Evolutionary conservation across 2,888 invertebrate species (phyloP).

Genomic region (Catocala nupta): DNA sequence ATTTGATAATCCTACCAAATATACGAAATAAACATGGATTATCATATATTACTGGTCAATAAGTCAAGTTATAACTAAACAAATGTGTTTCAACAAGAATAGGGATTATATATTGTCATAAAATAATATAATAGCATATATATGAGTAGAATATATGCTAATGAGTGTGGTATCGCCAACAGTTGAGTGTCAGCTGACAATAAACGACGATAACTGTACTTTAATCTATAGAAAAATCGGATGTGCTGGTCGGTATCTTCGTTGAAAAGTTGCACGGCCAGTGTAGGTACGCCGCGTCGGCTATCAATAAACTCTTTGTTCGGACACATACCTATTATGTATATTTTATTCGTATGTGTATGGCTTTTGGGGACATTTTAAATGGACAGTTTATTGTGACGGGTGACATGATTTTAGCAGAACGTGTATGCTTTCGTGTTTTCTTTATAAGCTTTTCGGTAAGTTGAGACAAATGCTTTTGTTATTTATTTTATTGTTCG

Average conservation of each 20-base stretch:
- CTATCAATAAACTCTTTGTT: conserved; percentile 46
- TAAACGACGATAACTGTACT: conserved; percentile 66
- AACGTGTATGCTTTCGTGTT: conserved; percentile 2
- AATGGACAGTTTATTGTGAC: conserved; percentile 30
- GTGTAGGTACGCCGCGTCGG: conserved; percentile 17
- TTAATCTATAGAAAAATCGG: conserved; percentile 50
- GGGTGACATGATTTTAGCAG: conserved; percentile 17
- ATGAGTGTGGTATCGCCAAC: conserved; percentile 37
- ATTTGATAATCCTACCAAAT: conserved; percentile 8
- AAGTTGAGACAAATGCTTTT: not conserved
- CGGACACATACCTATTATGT: conserved; percentile 27
- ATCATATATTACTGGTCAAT: conserved; percentile 25
- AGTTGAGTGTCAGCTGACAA: conserved; percentile 47
- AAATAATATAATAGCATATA: conserved; percentile 16
- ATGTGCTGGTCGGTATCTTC: conserved; percentile 30
- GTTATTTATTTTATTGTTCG: not conserved
- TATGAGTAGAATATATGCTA: conserved; percentile 31
- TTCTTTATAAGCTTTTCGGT: no score
- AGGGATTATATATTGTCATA: conserved; percentile 13
- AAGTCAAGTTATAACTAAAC: not conserved
- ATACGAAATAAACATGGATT: conserved; percentile 22
- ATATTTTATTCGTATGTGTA: conserved; percentile 26
- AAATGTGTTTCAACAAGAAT: not conserved
- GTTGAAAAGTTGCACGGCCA: conserved; percentile 39
- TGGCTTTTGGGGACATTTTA: conserved; percentile 26